Conservation (phyloP, 2,797 vertebrate species). For the Lepus townsendii region DNA sequence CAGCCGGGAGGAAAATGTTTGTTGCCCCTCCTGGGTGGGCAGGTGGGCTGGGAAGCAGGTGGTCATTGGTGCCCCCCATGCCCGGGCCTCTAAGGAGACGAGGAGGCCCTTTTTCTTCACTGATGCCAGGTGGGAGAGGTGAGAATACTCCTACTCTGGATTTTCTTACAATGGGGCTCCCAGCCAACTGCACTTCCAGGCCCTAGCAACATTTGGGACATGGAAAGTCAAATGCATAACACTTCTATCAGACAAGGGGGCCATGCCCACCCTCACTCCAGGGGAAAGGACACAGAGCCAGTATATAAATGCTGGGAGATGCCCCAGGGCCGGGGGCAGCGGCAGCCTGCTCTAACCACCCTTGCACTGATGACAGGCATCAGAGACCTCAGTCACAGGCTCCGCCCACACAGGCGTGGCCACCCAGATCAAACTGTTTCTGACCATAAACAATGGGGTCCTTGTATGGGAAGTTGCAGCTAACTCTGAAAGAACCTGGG, state of each 20-base stretch:
- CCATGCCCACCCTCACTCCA: not conserved
- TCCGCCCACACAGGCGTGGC: accelerated
- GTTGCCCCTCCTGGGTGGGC: not conserved
- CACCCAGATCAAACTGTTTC: not conserved
- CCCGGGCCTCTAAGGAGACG: not conserved
- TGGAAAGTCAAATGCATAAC: not conserved
- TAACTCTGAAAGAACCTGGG: not conserved
- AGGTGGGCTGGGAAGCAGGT: accelerated
- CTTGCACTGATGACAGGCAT: accelerated
- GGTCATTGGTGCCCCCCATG: accelerated
- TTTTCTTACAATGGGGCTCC: not conserved
- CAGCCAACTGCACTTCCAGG: not conserved
- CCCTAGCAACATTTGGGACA: not conserved
- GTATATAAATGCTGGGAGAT: not conserved
- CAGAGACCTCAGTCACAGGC: not conserved
- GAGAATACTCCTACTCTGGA: not conserved
- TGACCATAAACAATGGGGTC: not conserved
- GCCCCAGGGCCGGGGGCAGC: not conserved
- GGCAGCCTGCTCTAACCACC: not conserved
- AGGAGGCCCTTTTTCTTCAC: not conserved
- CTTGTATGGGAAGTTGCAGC: not conserved
- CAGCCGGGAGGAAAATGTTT: not conserved
- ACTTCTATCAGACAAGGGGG: not conserved
- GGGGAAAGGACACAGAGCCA: not conserved
- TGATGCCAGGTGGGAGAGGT: not conserved